A percentile compares a stretch with the other conserved stretches of the same genome.
These are phyloP conservation scores for Trichopria drosophilae DNA, from an alignment of 2,888 invertebrate genomes.

Conservation along the genomic window DNA sequence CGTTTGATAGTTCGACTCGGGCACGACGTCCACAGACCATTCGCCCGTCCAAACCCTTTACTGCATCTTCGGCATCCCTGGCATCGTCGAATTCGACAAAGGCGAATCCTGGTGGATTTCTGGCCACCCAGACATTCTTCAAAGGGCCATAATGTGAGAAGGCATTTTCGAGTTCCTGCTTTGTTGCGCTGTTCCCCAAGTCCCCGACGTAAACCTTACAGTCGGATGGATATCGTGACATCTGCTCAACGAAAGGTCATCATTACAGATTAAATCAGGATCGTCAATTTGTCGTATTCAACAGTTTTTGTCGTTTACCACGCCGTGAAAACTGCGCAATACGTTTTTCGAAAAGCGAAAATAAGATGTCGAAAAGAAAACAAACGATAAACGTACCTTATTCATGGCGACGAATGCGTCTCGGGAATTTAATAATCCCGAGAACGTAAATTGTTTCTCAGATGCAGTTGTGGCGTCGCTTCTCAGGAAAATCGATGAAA, in stretches of 20 bases:
- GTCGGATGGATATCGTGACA: slow-evolving; percentile 81
- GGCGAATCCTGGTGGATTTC: slow-evolving; percentile 94
- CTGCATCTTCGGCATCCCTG: slow-evolving; percentile 90
- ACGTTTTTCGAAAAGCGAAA: too few species aligned
- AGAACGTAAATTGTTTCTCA: too few species aligned
- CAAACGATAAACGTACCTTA: slow-evolving; percentile 7
- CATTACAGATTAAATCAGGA: too few species aligned
- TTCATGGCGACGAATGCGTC: slow-evolving; percentile 9
- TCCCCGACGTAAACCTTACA: slow-evolving; percentile 97
- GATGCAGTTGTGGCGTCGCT: too few species aligned
- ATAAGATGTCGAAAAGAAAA: not conserved
- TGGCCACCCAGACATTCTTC: slow-evolving; percentile 95
- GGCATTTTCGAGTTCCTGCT: slow-evolving; percentile 90
- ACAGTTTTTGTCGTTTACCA: too few species aligned
- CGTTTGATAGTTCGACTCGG: slow-evolving; percentile 90
- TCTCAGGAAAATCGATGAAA: slow-evolving; percentile 24
- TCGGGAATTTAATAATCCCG: too few species aligned
- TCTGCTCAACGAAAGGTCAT: too few species aligned
- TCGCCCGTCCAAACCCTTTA: slow-evolving; percentile 73
- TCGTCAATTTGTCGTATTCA: too few species aligned
- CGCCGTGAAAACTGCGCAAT: too few species aligned
- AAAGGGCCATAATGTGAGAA: slow-evolving; percentile 91
- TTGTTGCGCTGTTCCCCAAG: slow-evolving; percentile 86
- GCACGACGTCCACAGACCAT: slow-evolving; percentile 88
- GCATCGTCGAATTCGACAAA: slow-evolving; percentile 94